Evolutionary conservation across 2,113 vertebrate species (phyloP), one percentile per base, ranked within the genome.

Genomic region (Meleagris gallopavo): DNA sequence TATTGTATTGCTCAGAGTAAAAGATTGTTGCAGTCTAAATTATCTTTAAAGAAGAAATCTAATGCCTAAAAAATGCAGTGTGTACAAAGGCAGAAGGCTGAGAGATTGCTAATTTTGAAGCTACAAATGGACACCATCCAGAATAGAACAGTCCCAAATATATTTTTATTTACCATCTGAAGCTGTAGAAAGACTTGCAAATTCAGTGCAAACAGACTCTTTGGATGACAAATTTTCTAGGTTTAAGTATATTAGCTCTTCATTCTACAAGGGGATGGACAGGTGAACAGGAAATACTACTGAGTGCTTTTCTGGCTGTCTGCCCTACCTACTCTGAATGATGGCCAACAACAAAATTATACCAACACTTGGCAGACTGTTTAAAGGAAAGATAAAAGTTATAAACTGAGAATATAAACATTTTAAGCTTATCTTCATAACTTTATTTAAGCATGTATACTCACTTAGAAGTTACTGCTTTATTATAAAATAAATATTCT

Each of bases 261-360:
- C 24, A 46, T 52, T 96, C 95, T 96, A 11, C 30, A 73, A 69
- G 64, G 20, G 7, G 38, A 72, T 40, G 72, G 40, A 70, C 50
- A 92, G 25, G 50, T 84, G 88, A 91, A 88, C 27, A 94, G 38
- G 40, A 96, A 96, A 95, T 89, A 62, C 20, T 52, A 73, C 5
- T 92, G 90, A 97, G 88, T 87, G 72, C 43, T 88, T 67, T 78
- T 87, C 66, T 95, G 75, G 94, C 67, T 93, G 54, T 72, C 52
- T 94, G 79, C 69, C 83, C 77, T 69, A 22, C 83, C 77, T 69
- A 22, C 15, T 30, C 83, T 82, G 60, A 95, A 76, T 60, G 69
- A 92, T 64, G 43, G 34, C 43, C 84, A 92, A 90, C 80, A 88
- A 94, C 75, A 95, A 60, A 74, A 95, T 83, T 74, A 91, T 17